Conservation (phyloP, 2,888 invertebrate species). For the Cephonodes hylas region DNA sequence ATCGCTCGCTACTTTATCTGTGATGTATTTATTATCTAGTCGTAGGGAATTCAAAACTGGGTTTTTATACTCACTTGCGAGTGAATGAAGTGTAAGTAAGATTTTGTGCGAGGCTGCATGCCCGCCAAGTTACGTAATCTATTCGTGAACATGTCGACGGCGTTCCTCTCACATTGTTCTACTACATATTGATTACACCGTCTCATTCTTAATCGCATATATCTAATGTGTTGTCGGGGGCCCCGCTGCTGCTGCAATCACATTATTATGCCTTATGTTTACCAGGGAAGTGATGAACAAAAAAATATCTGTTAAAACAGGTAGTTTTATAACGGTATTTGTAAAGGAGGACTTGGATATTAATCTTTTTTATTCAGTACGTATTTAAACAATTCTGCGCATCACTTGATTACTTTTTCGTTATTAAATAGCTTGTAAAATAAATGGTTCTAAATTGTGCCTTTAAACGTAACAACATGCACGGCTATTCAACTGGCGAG, state of each 20-base stretch:
- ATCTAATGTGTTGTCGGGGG: neutral
- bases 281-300: neutral
- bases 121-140: conserved; percentile 8
- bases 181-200: neutral
- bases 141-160: conserved; percentile 3
- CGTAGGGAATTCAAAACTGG: neutral
- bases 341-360: no score
- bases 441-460: neutral
- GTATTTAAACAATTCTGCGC: no score
- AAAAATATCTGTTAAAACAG: no score
- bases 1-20: conserved; percentile 37
- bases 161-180: conserved; percentile 2
- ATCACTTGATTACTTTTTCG: no score
- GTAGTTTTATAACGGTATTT: no score
- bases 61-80: neutral
- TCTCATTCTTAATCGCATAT: neutral
- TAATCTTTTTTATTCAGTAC: no score
- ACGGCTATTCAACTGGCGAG: neutral
- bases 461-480: neutral
- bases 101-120: neutral
- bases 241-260: neutral
- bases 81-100: neutral
- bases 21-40: conserved; percentile 25
- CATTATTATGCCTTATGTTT: neutral
- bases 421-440: no score